Percentiles rank a stretch among this genome's conserved stretches.
phyloP scores from a whole-genome alignment of 2,797 vertebrate genomes.

The Cyprinodon diabolis region DNA sequence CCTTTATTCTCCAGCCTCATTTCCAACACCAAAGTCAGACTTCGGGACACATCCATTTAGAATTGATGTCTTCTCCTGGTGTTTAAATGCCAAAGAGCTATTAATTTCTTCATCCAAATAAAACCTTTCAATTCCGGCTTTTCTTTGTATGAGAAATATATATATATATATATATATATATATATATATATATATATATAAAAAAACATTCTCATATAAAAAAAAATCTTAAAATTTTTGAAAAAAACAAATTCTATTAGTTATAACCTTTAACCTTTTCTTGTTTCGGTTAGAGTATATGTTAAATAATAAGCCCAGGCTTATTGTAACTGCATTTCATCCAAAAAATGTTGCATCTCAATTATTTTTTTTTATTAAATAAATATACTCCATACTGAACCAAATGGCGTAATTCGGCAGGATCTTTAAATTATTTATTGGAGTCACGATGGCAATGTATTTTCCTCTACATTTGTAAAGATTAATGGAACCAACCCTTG shows the following conservation, averaged over 20 bases:
- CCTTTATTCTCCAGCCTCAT: too few species aligned
- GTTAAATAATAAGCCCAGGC: neutral
- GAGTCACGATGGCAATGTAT: conserved; percentile 1
- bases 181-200: too few species aligned
- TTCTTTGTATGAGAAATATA: too few species aligned
- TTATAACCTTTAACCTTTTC: neutral
- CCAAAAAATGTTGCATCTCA: neutral
- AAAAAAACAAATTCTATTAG: neutral
- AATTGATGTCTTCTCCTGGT: too few species aligned
- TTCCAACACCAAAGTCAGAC: too few species aligned
- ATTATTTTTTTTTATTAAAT: neutral
- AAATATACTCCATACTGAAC: conserved; percentile 4
- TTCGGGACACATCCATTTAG: too few species aligned
- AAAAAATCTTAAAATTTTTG: too few species aligned
- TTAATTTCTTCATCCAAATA: too few species aligned
- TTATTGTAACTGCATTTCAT: neutral
- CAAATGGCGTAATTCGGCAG: neutral
- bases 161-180: too few species aligned
- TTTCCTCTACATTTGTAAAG: conserved; percentile 15
- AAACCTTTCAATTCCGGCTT: too few species aligned
- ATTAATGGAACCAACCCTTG: conserved; percentile 18
- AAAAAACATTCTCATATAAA: neutral
- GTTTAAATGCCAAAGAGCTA: too few species aligned
- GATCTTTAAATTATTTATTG: conserved; percentile 1
- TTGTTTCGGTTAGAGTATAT: neutral